A percentile compares a stretch with the other conserved stretches of the same genome.
These are phyloP conservation scores for Homalodisca vitripennis DNA, from an alignment of 1,140 invertebrate species.

Conservation along the genomic window DNA sequence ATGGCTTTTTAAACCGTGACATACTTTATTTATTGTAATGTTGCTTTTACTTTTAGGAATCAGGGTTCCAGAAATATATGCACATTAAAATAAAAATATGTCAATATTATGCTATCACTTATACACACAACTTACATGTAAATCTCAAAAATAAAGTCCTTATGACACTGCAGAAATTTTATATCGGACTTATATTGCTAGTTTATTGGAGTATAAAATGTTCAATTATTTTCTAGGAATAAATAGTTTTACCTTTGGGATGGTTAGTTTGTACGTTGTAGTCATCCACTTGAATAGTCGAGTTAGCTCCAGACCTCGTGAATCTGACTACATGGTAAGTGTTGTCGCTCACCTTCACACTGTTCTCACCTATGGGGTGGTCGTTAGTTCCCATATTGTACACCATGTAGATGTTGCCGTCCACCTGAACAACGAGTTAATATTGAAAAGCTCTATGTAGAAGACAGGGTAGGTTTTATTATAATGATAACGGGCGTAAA, in stretches of 20 bases:
- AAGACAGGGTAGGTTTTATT: background rate
- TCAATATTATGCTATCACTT: no score
- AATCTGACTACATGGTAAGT: constrained; percentile 91
- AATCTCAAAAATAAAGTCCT: no score
- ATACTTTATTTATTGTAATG: no score
- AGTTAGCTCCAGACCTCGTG: constrained; percentile 82
- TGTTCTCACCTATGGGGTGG: constrained; percentile 87
- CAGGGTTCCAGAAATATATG: no score
- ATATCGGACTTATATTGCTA: background rate
- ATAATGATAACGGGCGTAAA: background rate
- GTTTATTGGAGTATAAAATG: background rate
- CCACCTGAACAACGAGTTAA: constrained; percentile 59
- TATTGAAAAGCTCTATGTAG: no score
- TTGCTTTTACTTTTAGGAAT: no score
- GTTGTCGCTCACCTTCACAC: constrained; percentile 88
- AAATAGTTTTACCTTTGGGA: constrained; percentile 68
- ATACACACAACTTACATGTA: no score
- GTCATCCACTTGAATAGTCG: constrained; percentile 90
- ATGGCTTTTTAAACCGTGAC: no score
- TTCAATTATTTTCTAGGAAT: background rate
- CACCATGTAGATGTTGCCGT: constrained; percentile 88
- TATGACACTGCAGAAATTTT: no score
- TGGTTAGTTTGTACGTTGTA: constrained; percentile 80
- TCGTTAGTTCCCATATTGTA: constrained; percentile 94
- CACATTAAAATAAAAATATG: no score